Percentiles rank a stretch among this genome's conserved stretches.
These are phyloP conservation scores for Eupeodes corollae DNA, from an alignment of 1,140 invertebrate genomes.

Conservation along the genomic window DNA sequence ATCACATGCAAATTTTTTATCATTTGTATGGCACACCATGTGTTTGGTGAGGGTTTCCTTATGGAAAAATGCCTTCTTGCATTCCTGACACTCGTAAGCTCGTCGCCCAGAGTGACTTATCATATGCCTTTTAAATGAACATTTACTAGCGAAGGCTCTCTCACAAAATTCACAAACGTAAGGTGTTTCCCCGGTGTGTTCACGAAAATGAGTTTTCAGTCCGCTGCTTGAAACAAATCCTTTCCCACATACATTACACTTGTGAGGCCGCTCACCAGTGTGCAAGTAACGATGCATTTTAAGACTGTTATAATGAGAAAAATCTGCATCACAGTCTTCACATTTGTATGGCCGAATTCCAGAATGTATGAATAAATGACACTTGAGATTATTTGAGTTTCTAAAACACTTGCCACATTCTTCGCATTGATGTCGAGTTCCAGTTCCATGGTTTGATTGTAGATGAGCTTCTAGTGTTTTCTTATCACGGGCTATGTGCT, in stretches of 20 bases:
- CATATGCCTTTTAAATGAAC: constrained; percentile 1
- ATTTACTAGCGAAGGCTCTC: neutral
- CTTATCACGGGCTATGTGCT: too few species aligned
- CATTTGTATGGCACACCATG: neutral
- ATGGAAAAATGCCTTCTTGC: too few species aligned
- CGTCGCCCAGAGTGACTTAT: neutral
- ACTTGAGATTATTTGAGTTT: too few species aligned
- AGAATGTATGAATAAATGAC: constrained; percentile 17
- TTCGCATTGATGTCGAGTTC: too few species aligned
- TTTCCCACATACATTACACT: constrained; percentile 10
- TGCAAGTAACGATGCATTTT: constrained; percentile 3
- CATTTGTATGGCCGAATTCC: constrained; percentile 20
- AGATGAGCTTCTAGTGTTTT: too few species aligned
- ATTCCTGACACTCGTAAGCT: neutral
- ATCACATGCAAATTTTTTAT: neutral
- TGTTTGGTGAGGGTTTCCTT: too few species aligned
- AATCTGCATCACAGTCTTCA: constrained; percentile 5
- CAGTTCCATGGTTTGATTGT: too few species aligned
- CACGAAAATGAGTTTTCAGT: constrained; percentile 41
- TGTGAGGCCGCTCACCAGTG: constrained; percentile 3
- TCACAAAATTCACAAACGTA: constrained; percentile 8
- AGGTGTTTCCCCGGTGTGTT: constrained; percentile 11
- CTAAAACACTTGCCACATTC: too few species aligned
- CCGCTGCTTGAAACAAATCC: constrained; percentile 42
- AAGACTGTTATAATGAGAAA: constrained; percentile 1